These are phyloP conservation scores for Pogonognathellus flavescens DNA, from an alignment of 1,140 invertebrate species.

Conservation along the genomic window DNA sequence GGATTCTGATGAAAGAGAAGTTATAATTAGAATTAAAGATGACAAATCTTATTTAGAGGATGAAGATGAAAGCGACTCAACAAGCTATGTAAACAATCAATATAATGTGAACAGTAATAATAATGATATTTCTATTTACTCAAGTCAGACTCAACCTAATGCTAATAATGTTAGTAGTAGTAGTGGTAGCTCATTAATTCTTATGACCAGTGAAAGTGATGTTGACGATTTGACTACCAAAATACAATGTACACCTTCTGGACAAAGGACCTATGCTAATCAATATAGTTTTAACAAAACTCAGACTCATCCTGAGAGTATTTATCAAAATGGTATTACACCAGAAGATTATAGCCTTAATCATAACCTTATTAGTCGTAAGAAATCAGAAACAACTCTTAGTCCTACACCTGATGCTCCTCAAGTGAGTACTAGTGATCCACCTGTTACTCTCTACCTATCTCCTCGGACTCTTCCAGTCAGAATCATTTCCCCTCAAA, in stretches of 20 bases:
- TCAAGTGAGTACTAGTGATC: constrained; percentile 39
- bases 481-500: constrained; percentile 9
- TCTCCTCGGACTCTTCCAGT: constrained; percentile 12
- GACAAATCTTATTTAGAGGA: constrained; percentile 25
- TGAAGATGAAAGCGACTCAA: constrained; percentile 5
- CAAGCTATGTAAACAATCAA: constrained; percentile 27
- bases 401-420: constrained; percentile 29
- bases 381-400: constrained; percentile 11
- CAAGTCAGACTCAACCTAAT: constrained; percentile 32
- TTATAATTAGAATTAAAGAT: constrained; percentile 47
- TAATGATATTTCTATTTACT: constrained; percentile 37
- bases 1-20: constrained; percentile 34
- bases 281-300: constrained; percentile 45
- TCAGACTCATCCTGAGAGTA: constrained; percentile 14
- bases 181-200: neutral
- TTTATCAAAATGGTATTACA: constrained; percentile 43
- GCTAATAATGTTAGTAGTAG: constrained; percentile 4
- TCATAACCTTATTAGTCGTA: constrained; percentile 35
- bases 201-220: constrained; percentile 39
- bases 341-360: constrained; percentile 46
- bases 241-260: constrained; percentile 12
- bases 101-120: constrained; percentile 3
- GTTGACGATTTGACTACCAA: constrained; percentile 9
- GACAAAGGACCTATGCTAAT: constrained; percentile 28
- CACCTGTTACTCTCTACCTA: constrained; percentile 34